These are phyloP conservation scores for Calliphora vicina DNA, from an alignment of 1,140 invertebrate species.

Conservation along the genomic window DNA sequence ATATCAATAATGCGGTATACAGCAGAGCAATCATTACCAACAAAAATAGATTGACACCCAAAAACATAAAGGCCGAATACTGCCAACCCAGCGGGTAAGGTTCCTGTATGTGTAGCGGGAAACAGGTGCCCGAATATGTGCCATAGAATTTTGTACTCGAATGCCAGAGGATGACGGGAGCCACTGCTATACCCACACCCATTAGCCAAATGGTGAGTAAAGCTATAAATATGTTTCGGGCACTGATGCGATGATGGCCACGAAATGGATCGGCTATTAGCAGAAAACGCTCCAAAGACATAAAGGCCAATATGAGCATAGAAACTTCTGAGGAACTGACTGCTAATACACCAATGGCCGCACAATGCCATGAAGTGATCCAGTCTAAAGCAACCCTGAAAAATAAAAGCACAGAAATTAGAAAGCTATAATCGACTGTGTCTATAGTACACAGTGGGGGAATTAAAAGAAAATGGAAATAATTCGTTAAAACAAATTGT, in stretches of 20 bases:
- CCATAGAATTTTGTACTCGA: constrained; percentile 75
- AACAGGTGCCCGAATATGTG: constrained; percentile 71
- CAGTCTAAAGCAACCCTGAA: constrained; percentile 69
- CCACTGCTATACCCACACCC: constrained; percentile 70
- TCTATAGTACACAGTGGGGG: too few species aligned
- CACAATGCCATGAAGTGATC: constrained; percentile 76
- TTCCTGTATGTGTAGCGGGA: constrained; percentile 78
- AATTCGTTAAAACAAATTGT: too few species aligned
- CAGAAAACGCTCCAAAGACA: constrained; percentile 79
- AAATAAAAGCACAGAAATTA: background rate
- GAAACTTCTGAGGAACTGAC: constrained; percentile 79
- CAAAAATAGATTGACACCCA: constrained; percentile 73
- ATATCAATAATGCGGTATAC: constrained; percentile 73
- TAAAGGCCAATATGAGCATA: constrained; percentile 77
- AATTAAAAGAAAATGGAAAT: too few species aligned
- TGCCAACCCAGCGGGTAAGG: constrained; percentile 76
- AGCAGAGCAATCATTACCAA: constrained; percentile 71
- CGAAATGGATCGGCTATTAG: constrained; percentile 75
- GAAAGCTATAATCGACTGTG: too few species aligned
- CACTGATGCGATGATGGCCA: constrained; percentile 65
- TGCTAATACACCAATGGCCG: constrained; percentile 70
- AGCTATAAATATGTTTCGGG: constrained; percentile 65
- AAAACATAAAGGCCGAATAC: constrained; percentile 77
- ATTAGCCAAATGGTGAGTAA: constrained; percentile 70
- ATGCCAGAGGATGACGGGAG: constrained; percentile 74